A percentile compares a stretch with the other conserved stretches of the same genome.
Evolutionary conservation across 2,797 vertebrate species (phyloP).

Genomic region (Channallabes apus): DNA sequence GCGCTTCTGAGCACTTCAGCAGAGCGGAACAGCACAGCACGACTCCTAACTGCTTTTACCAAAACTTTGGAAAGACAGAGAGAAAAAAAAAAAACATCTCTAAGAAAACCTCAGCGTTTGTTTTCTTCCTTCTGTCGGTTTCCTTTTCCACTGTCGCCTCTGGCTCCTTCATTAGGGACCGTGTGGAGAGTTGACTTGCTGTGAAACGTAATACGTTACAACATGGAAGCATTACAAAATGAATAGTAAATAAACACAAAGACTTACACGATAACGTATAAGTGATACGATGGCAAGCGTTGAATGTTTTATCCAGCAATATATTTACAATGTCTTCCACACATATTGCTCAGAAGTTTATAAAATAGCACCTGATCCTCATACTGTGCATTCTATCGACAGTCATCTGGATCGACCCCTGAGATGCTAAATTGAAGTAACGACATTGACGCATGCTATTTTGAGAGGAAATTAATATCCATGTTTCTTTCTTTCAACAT

Average conservation of each 20-base stretch:
- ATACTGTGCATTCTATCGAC: not conserved
- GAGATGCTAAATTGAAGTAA: not conserved
- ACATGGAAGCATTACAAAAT: not conserved
- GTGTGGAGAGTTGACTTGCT: not conserved
- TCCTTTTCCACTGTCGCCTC: not conserved
- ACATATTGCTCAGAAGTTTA: not conserved
- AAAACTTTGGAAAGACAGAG: not conserved
- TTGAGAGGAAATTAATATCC: not conserved
- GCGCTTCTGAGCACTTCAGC: not conserved
- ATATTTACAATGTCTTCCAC: not conserved
- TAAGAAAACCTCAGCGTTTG: not conserved
- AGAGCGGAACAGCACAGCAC: constrained; percentile 25
- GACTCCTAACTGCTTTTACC: constrained; percentile 42
- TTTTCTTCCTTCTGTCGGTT: constrained; percentile 1
- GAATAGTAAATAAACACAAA: not conserved
- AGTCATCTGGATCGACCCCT: not conserved
- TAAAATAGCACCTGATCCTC: not conserved
- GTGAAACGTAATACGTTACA: not conserved
- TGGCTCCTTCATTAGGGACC: not conserved
- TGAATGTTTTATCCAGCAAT: not conserved
- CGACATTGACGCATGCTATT: not conserved
- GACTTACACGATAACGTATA: not conserved
- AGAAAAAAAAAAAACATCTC: not conserved
- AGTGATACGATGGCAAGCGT: not conserved
- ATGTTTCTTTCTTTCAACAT: not conserved